Base-by-base conservation (phyloP, 2,113 vertebrate species). In the Siniperca knerii region DNA sequence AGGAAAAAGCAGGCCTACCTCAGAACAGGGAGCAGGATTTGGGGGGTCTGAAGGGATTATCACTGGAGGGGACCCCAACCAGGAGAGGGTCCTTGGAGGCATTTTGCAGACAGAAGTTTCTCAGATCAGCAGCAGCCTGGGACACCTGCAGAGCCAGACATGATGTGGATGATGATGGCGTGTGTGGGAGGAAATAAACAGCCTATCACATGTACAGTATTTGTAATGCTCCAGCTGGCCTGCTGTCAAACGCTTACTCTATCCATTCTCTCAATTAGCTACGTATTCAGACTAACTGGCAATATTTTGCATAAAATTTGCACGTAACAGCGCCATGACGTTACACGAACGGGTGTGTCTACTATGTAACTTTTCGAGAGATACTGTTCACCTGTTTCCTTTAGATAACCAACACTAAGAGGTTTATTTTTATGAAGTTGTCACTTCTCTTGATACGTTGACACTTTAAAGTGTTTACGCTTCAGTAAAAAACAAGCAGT, bases 1-100 rank as follows among this genome's bases (percentile, higher is more conserved):
- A 23, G 44, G 10, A 15, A 35, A 25, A 61, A 18, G 54, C 35
- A 44, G 48, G 21, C 78, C 23, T 87, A 95, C 96, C 94, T 96
- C 85, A 96, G 84, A 96, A 95, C 44, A 96, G 90, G 37, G 93
- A 92, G 86, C 96, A 96, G 84, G 96, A 96, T 44, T 95, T 96
- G 3, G 96, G 96, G 57, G 95, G 96, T 61, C 96, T 92, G 90
- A 96, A 96, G 46, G 96, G 96, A 91, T 96, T 96, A 79, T 96
- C 96, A 8, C 95, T 95, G 79, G 95, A 96, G 6, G 96, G 95
- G 33, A 96, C 94, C 4, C 96, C 96, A 60, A 96, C 91, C 87
- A 96, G 92, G 57, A 96, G 95, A 10, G 96, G 96, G 91, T 96
- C 96, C 87, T 95, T 96, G 78, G 93, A 83, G 35, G 95, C 96